These are phyloP conservation scores for Aptenodytes forsteri DNA, from an alignment of 2,113 vertebrate species.

Conservation along the genomic window DNA sequence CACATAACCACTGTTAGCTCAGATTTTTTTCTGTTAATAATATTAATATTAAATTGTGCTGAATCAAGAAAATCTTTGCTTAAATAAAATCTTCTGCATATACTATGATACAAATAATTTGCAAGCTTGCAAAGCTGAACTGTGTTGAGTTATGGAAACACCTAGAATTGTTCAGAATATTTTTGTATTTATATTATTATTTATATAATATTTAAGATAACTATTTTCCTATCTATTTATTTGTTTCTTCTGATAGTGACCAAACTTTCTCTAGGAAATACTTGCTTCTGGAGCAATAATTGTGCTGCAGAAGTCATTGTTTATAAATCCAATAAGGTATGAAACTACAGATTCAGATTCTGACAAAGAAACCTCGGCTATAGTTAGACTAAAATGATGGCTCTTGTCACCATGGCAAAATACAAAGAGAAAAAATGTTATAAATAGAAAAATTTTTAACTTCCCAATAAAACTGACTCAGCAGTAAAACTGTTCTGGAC, in stretches of 20 bases:
- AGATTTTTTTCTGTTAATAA: neutral
- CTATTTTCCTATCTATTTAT: neutral
- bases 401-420: neutral
- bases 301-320: neutral
- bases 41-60: neutral
- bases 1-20: neutral
- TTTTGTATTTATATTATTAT: neutral
- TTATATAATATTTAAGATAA: neutral
- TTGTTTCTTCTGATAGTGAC: neutral
- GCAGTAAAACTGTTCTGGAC: neutral
- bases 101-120: neutral
- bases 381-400: neutral
- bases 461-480: neutral
- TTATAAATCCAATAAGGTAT: neutral
- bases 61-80: neutral
- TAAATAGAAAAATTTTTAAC: neutral
- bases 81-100: neutral
- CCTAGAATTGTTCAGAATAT: neutral
- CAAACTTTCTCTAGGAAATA: neutral
- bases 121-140: neutral
- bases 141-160: neutral
- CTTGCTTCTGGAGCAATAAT: neutral
- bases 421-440: neutral
- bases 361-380: neutral
- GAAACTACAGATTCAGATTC: neutral